A percentile compares a stretch with the other conserved stretches of the same genome.
Conservation (phyloP, 2,797 vertebrate species). For the Channallabes apus region DNA sequence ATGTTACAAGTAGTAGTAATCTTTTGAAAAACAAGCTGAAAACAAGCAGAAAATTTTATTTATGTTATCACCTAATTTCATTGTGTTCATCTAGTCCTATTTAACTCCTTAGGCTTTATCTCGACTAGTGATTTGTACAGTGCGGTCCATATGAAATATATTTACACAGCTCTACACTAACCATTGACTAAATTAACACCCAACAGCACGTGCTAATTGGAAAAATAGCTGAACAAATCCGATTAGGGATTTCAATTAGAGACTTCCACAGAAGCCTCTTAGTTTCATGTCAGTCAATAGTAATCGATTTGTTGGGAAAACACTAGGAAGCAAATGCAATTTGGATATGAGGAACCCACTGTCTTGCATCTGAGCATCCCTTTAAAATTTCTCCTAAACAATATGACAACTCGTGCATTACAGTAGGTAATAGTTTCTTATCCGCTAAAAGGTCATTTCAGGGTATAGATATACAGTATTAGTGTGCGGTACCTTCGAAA, state of each 20-base stretch:
- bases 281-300: conserved; percentile 66
- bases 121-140: conserved; percentile 13
- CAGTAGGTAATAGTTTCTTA: conserved; percentile 70
- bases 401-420: conserved; percentile 57
- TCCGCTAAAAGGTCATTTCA: conserved; percentile 60
- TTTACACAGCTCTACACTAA: conserved; percentile 74
- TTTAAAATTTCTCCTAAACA: conserved; percentile 9
- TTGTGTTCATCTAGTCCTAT: background rate
- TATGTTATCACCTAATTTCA: background rate
- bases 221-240: conserved; percentile 76
- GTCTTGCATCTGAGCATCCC: conserved; percentile 31
- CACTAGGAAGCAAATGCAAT: conserved; percentile 61
- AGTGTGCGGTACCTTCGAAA: conserved; percentile 75
- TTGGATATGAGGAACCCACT: conserved; percentile 24
- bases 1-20: background rate
- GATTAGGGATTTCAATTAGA: conserved; percentile 81
- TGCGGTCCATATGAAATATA: conserved; percentile 69
- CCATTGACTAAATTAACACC: conserved; percentile 76
- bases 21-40: background rate
- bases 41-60: background rate
- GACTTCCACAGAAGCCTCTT: conserved; percentile 61
- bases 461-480: conserved; percentile 65
- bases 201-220: conserved; percentile 76
- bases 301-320: conserved; percentile 69
- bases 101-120: conserved; percentile 18